Evolutionary conservation across 2,888 invertebrate species (phyloP).

Genomic region (Antheraea assamensis): DNA sequence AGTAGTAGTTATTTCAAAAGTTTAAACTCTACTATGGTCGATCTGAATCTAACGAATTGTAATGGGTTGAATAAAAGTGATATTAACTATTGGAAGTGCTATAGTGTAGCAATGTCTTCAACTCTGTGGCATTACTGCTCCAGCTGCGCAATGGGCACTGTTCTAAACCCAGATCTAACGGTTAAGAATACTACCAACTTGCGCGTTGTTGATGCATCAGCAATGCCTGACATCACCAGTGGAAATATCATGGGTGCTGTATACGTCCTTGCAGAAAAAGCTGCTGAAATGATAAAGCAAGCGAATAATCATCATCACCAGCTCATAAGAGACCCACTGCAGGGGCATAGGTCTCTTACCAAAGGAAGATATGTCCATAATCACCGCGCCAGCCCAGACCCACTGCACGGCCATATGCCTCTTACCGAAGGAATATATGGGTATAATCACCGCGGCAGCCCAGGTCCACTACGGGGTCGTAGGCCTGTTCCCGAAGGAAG

Average conservation of each 20-base stretch:
- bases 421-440: too few species aligned
- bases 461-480: too few species aligned
- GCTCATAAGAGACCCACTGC: too few species aligned
- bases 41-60: not conserved
- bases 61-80: not conserved
- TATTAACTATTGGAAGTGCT: slow-evolving; percentile 38
- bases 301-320: too few species aligned
- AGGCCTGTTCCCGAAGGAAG: too few species aligned
- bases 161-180: slow-evolving; percentile 82
- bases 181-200: slow-evolving; percentile 36
- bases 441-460: too few species aligned
- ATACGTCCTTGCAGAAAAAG: slow-evolving; percentile 45
- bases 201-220: slow-evolving; percentile 46
- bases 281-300: slow-evolving; percentile 37
- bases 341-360: too few species aligned
- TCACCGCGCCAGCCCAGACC: too few species aligned
- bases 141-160: slow-evolving; percentile 89
- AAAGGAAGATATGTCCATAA: too few species aligned
- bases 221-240: slow-evolving; percentile 76
- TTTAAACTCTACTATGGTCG: not conserved
- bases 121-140: slow-evolving; percentile 84
- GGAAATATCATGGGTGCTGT: slow-evolving; percentile 80
- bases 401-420: too few species aligned
- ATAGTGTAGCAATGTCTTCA: slow-evolving; percentile 72
- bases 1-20: slow-evolving; percentile 35